Conservation (phyloP, 2,888 invertebrate species). For the Nemoura dubitans region DNA sequence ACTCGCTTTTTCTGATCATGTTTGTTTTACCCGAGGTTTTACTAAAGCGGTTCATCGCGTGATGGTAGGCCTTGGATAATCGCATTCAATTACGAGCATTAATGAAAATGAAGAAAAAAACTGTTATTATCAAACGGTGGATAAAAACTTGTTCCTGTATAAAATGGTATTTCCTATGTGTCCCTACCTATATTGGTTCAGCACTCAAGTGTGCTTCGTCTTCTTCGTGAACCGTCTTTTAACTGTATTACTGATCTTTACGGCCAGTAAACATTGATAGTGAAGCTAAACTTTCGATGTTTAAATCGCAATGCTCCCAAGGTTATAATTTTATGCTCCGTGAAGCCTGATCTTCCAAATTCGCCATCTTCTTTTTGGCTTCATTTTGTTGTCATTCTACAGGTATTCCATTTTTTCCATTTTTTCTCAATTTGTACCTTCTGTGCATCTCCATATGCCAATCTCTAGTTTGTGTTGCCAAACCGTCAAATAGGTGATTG, state of each 20-base stretch:
- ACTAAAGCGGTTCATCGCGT: neutral
- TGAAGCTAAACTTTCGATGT: neutral
- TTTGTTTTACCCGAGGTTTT: neutral
- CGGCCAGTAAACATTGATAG: neutral
- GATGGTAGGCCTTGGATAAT: neutral
- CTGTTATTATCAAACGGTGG: neutral
- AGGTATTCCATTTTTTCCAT: too few species aligned
- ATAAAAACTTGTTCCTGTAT: neutral
- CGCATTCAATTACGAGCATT: neutral
- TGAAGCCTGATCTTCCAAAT: neutral
- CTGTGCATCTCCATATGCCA: too few species aligned
- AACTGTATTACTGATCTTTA: neutral
- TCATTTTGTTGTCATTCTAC: neutral
- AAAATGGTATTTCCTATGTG: neutral
- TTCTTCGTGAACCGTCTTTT: neutral
- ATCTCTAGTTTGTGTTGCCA: neutral
- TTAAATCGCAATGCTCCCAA: neutral
- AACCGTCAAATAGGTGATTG: neutral
- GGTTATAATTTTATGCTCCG: neutral
- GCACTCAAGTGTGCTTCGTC: neutral
- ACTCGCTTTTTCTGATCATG: neutral
- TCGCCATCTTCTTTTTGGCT: too few species aligned
- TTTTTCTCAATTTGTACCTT: too few species aligned
- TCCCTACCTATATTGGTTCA: too few species aligned
- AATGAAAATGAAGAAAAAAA: neutral